Conservation (phyloP, 2,113 vertebrate species). For the Calonectris borealis region DNA sequence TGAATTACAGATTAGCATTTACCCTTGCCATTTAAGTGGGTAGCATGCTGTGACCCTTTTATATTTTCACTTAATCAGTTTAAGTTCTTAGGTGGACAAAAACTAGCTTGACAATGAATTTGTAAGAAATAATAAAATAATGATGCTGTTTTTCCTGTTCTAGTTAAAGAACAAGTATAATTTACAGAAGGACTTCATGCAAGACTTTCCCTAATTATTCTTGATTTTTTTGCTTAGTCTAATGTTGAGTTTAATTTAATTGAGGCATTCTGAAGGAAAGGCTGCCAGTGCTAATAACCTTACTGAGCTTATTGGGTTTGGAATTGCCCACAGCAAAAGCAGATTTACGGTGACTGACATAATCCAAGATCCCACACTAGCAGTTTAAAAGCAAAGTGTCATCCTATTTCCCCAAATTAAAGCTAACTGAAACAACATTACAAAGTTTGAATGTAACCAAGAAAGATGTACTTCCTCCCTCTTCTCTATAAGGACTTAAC, state of each 20-base stretch:
- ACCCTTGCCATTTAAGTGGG: not conserved
- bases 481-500: not conserved
- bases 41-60: not conserved
- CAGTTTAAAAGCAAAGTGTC: not conserved
- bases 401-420: not conserved
- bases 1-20: constrained; percentile 15
- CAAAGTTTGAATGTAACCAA: not conserved
- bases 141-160: not conserved
- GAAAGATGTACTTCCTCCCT: not conserved
- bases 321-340: not conserved
- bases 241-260: constrained; percentile 4
- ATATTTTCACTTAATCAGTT: constrained; percentile 4
- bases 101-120: not conserved
- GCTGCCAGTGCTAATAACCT: not conserved
- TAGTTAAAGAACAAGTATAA: not conserved
- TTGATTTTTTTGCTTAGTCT: not conserved
- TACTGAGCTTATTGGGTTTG: not conserved
- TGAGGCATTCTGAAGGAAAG: not conserved
- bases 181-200: not conserved
- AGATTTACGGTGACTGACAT: not conserved
- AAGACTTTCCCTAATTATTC: not conserved
- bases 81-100: not conserved
- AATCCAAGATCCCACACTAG: not conserved
- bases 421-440: not conserved
- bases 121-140: not conserved